These are phyloP conservation scores for Salvelinus fontinalis DNA, from an alignment of 2,113 vertebrate genomes.

Conservation along the genomic window DNA sequence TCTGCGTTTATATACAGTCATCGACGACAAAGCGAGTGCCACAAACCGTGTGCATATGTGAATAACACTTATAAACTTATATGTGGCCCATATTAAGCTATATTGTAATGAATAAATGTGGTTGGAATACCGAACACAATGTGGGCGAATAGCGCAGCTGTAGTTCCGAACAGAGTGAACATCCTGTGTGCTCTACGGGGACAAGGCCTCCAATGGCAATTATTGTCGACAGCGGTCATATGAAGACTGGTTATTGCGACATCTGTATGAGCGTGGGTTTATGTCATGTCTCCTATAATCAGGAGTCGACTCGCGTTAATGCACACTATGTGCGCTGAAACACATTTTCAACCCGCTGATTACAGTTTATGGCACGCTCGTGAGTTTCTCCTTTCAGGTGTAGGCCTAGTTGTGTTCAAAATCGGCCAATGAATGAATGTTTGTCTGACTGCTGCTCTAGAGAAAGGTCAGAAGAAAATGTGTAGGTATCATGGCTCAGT, in stretches of 20 bases:
- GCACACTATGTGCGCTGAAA: background rate
- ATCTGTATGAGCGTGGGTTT: slow-evolving; percentile 47
- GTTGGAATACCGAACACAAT: slow-evolving; percentile 3
- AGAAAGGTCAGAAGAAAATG: too few relatives aligned
- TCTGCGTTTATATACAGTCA: slow-evolving; percentile 30
- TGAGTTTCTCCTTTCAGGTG: background rate
- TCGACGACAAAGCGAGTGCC: slow-evolving; percentile 35
- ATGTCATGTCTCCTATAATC: background rate
- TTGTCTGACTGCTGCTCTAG: too few relatives aligned
- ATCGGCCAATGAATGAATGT: too few relatives aligned
- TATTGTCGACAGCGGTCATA: slow-evolving; percentile 61
- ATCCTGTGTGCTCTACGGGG: slow-evolving; percentile 30
- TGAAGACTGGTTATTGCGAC: slow-evolving; percentile 45
- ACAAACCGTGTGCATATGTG: slow-evolving; percentile 11
- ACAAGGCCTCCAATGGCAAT: slow-evolving; percentile 46
- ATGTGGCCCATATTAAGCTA: background rate
- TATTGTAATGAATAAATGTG: background rate
- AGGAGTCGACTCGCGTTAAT: background rate
- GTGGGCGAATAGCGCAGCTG: slow-evolving; percentile 5
- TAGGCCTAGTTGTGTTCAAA: too few relatives aligned
- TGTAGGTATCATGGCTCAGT: too few relatives aligned
- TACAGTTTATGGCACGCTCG: background rate
- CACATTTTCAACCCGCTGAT: background rate
- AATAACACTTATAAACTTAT: background rate
- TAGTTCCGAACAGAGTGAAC: slow-evolving; percentile 23